phyloP scores from a whole-genome alignment of 2,113 vertebrate genomes.

The Bothrops jararaca region DNA sequence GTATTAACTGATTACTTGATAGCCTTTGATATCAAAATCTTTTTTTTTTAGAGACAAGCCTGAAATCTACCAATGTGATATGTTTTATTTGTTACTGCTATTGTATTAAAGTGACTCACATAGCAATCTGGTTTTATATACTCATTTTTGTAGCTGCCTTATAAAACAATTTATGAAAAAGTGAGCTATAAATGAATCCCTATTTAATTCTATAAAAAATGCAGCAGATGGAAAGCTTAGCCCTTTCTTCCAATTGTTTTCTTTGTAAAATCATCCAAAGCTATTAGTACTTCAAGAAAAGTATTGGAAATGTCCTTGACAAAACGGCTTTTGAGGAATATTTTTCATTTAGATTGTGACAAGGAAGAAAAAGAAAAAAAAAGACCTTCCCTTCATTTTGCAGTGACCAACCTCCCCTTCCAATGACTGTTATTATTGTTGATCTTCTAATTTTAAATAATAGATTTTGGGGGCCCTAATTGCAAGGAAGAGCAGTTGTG shows the following conservation, averaged over 20 bases:
- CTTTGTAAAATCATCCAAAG: neutral
- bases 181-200: neutral
- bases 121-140: neutral
- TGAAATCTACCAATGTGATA: neutral
- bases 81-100: neutral
- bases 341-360: neutral
- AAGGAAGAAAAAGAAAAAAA: neutral
- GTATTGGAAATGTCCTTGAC: neutral
- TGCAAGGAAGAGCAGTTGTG: neutral
- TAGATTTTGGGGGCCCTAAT: fast-evolving
- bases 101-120: neutral
- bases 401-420: neutral
- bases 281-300: neutral
- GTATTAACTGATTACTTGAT: neutral
- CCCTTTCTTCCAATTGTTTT: neutral
- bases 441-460: neutral
- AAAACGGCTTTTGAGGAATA: neutral
- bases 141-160: neutral
- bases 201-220: neutral
- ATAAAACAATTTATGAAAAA: neutral
- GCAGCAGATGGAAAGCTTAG: neutral
- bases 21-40: neutral
- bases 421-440: neutral
- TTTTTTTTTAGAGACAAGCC: neutral
- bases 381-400: neutral